These are phyloP conservation scores for Clupea harengus DNA, from an alignment of 2,113 vertebrate species.

Conservation along the genomic window DNA sequence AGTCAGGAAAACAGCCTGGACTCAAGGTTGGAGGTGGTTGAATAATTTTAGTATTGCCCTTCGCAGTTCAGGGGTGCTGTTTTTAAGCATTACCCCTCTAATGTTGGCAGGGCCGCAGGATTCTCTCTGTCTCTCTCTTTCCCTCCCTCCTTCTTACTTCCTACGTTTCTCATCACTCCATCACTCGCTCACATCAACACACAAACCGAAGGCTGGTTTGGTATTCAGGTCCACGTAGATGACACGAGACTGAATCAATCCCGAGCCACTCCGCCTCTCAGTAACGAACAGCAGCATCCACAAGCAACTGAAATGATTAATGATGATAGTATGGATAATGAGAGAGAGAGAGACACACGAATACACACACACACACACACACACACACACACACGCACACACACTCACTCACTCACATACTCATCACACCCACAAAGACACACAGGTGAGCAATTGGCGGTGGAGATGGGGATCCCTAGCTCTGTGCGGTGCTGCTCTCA, in stretches of 20 bases:
- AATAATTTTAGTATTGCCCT: too few species aligned
- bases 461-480: conserved; percentile 32
- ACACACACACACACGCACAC: conserved; percentile 34
- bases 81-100: too few species aligned
- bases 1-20: too few species aligned
- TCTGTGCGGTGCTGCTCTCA: conserved; percentile 28
- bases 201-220: conserved; percentile 48
- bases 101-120: too few species aligned
- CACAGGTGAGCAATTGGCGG: conserved; percentile 35
- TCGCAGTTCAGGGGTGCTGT: too few species aligned
- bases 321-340: conserved; percentile 67
- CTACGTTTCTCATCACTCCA: background rate
- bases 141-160: conserved; percentile 38
- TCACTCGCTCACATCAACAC: background rate
- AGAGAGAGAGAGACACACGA: conserved; percentile 36
- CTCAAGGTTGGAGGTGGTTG: too few species aligned
- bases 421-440: background rate
- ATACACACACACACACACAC: conserved; percentile 6
- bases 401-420: conserved; percentile 4
- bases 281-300: conserved; percentile 66
- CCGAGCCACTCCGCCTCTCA: conserved; percentile 68
- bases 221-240: conserved; percentile 51
- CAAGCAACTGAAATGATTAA: conserved; percentile 64
- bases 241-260: conserved; percentile 67
- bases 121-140: conserved; percentile 48